These are phyloP conservation scores for Ageneiosus marmoratus DNA, from an alignment of 2,113 vertebrate genomes.

Conservation along the genomic window DNA sequence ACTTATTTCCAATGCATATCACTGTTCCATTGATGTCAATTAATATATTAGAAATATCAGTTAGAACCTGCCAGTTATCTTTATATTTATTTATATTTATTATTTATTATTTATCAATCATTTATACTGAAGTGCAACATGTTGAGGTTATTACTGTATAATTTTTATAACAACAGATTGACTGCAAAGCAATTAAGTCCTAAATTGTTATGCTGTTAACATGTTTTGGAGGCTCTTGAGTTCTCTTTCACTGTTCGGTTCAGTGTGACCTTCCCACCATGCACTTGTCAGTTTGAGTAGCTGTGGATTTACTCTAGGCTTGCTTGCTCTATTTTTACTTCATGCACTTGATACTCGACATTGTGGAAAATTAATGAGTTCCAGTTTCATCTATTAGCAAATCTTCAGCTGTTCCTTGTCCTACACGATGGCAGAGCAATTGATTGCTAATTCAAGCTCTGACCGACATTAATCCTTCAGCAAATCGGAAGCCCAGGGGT, in stretches of 20 bases:
- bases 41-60: background rate
- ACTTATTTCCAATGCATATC: too few species aligned
- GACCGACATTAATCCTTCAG: slow-evolving; percentile 65
- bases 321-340: slow-evolving; percentile 41
- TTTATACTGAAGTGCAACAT: background rate
- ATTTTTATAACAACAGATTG: background rate
- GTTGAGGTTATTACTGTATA: background rate
- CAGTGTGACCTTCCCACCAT: slow-evolving; percentile 22
- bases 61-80: background rate
- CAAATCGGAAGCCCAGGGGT: slow-evolving; percentile 65
- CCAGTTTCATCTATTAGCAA: slow-evolving; percentile 57
- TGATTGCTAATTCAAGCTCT: slow-evolving; percentile 72
- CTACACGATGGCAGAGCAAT: slow-evolving; percentile 63
- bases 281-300: slow-evolving; percentile 16
- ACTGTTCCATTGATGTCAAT: too few species aligned
- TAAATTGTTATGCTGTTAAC: slow-evolving; percentile 10
- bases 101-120: background rate
- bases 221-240: background rate
- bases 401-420: slow-evolving; percentile 54
- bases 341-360: slow-evolving; percentile 30
- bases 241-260: background rate
- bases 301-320: slow-evolving; percentile 10
- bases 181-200: background rate
- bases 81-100: too few species aligned
- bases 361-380: slow-evolving; percentile 53